A percentile compares a stretch with the other conserved stretches of the same genome.
Conservation (phyloP, 64 coral and sea anemone species). For the Pocillopora verrucosa region DNA sequence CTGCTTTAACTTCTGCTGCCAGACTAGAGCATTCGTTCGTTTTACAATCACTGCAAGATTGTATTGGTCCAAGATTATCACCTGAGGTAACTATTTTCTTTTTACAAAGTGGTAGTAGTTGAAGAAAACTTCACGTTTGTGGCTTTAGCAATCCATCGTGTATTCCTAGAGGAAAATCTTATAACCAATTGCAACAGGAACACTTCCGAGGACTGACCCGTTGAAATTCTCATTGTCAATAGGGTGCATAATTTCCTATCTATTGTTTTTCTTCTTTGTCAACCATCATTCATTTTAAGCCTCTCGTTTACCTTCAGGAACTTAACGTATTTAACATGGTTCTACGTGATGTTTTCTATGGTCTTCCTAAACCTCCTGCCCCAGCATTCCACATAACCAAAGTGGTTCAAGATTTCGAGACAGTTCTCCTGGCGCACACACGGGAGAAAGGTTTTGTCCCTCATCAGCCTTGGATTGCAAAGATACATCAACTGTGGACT, state of each 20-base stretch:
- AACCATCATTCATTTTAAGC: not conserved
- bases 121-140: not conserved
- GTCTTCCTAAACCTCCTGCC: constrained; percentile 61
- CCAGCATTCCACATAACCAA: constrained; percentile 85
- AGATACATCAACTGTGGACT: constrained; percentile 84
- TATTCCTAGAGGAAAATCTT: too few species aligned
- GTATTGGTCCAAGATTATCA: constrained; percentile 85
- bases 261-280: not conserved
- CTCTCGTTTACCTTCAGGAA: constrained; percentile 44
- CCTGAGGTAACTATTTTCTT: constrained; percentile 62
- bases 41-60: constrained; percentile 82
- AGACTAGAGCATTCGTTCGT: constrained; percentile 90
- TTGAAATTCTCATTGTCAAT: too few species aligned
- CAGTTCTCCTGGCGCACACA: constrained; percentile 68
- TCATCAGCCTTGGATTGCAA: constrained; percentile 79
- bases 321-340: constrained; percentile 77
- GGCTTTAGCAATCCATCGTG: too few species aligned
- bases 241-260: not conserved
- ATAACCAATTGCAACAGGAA: too few species aligned
- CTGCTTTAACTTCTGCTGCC: constrained; percentile 72
- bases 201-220: too few species aligned
- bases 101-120: not conserved
- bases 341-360: constrained; percentile 88
- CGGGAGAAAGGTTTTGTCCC: constrained; percentile 86
- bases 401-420: constrained; percentile 85